Conservation (phyloP, 2,797 vertebrate genomes). For the Tachyglossus aculeatus region DNA sequence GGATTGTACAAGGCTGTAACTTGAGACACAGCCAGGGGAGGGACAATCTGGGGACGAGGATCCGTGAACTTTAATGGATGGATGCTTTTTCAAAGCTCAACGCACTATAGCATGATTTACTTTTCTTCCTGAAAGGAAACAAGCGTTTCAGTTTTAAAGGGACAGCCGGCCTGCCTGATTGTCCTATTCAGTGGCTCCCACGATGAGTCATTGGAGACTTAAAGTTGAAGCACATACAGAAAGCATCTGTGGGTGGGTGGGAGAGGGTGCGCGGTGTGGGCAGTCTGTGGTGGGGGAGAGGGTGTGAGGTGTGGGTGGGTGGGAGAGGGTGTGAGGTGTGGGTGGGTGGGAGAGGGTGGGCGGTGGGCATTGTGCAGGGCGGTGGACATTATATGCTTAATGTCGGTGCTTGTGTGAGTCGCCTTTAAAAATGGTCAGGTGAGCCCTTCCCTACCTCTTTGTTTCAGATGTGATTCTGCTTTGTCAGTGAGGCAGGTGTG, state of each 20-base stretch:
- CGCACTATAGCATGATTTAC: conserved; percentile 79
- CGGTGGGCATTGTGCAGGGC: no score
- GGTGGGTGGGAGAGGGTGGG: no score
- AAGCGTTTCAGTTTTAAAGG: conserved; percentile 76
- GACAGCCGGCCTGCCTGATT: conserved; percentile 65
- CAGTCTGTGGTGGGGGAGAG: no score
- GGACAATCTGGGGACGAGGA: conserved; percentile 83
- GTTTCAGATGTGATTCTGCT: no score
- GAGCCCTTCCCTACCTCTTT: no score
- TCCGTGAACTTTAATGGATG: conserved; percentile 90
- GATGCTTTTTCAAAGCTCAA: conserved; percentile 82
- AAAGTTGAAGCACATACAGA: conserved; percentile 53
- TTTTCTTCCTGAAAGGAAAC: conserved; percentile 74
- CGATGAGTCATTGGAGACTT: background rate
- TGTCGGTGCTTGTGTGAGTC: no score
- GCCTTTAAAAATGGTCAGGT: no score
- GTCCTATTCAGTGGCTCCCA: conserved; percentile 49
- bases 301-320: no score
- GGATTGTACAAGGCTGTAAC: conserved; percentile 94
- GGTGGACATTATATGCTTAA: no score
- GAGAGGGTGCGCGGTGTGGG: no score
- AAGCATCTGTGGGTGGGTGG: conserved; percentile 13
- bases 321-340: no score
- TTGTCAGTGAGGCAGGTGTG: no score
- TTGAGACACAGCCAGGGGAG: conserved; percentile 86